Evolutionary conservation across 2,888 invertebrate species (phyloP), one percentile per base, ranked within the genome.

Genomic region (Ctena decussata): DNA sequence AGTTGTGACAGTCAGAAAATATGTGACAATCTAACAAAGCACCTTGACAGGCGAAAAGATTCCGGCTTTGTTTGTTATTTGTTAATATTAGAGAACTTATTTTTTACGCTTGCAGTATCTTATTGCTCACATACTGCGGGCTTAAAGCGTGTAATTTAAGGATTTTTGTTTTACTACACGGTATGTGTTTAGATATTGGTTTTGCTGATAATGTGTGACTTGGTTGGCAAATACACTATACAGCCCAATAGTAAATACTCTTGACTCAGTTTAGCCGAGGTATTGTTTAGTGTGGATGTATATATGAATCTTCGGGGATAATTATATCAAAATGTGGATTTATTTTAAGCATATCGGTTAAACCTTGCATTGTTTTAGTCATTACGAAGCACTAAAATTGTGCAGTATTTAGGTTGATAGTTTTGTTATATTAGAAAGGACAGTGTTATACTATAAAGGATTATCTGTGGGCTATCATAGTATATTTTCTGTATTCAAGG

Each of bases 131-230:
- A 18, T 53, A 53, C 5, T 21, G 53, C 21, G 30, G 60, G 6
- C 2, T 60, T 60, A 11, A 60, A 60, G 60, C 60, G 60, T 60
- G 60, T 60, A 60, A 60, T 60, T 60, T 60, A 53, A 27, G 30
- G 60, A 60, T 60, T 60, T 60, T 60, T 60, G 60, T 60, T 60
- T 60, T 60, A 30, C 60, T 60, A 60, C 60, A 60, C 60, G 27
- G 6, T 60, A 30, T 60, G 60, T 60, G 60, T 60, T 60, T 60
- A 30, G 24, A 60, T 60, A 60, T 60, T 60, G 60, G 60, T 60
- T 60, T 27, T 27, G 60, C 30, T 30, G 60, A 27, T 27, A 27
- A 30, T 30, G 60, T 6, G 27, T 53, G 53, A 53, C 53, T n/a
- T 53, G n/a, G 21, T 5, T 41, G 53, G 12, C 8, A 53, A 53